These are phyloP conservation scores for Rhabdophis nuchalis DNA, from an alignment of 2,797 vertebrate species.

Conservation along the genomic window DNA sequence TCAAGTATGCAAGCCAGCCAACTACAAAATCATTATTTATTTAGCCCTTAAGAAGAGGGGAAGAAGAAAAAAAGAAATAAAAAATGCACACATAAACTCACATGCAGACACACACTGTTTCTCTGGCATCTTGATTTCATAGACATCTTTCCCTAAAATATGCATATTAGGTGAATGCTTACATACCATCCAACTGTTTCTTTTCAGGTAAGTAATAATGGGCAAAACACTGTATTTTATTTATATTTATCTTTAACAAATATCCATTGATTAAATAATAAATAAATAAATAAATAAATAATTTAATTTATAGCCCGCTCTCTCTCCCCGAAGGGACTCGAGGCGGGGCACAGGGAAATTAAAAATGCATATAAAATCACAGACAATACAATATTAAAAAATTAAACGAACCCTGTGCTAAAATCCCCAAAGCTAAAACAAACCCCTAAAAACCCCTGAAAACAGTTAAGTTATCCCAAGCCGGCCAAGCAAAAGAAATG, in stretches of 20 bases:
- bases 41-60: background rate
- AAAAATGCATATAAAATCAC: too few species aligned
- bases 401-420: too few species aligned
- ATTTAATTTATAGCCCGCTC: too few species aligned
- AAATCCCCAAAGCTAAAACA: too few species aligned
- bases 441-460: too few species aligned
- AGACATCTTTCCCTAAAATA: background rate
- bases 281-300: too few species aligned
- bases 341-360: too few species aligned
- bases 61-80: background rate
- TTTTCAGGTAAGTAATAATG: background rate
- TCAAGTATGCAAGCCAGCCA: background rate
- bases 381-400: too few species aligned
- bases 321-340: too few species aligned
- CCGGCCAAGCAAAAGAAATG: too few species aligned
- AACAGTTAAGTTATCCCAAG: too few species aligned
- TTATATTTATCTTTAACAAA: background rate
- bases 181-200: background rate
- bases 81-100: background rate
- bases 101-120: background rate
- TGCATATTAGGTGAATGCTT: background rate
- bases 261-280: background rate
- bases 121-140: background rate
- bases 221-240: background rate
- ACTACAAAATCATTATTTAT: background rate